A percentile compares a stretch with the other conserved stretches of the same genome.
phyloP scores from a whole-genome alignment of 2,888 invertebrate genomes.

The Scaptomyza caliginosa region DNA sequence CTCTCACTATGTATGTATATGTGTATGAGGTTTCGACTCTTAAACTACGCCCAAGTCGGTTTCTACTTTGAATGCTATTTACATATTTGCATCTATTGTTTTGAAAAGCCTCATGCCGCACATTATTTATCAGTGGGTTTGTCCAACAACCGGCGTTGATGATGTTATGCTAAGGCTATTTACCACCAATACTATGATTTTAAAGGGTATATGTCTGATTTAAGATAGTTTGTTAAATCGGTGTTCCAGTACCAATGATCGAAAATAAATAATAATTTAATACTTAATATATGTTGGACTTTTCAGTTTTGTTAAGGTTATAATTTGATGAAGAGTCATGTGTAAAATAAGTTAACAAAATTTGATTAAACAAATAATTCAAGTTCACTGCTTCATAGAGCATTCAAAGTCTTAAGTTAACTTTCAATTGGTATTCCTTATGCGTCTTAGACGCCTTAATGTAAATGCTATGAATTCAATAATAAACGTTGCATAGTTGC shows the following conservation, averaged over 20 bases:
- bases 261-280: too few species aligned
- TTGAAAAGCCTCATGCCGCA: conserved; percentile 50
- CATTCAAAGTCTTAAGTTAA: neutral
- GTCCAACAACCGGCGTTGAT: neutral
- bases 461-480: conserved; percentile 46
- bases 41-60: conserved; percentile 22
- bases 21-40: neutral
- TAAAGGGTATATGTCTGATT: neutral
- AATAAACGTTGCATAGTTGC: conserved; percentile 55
- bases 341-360: too few species aligned
- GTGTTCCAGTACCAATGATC: too few species aligned
- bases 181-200: neutral
- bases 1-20: neutral
- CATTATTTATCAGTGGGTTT: conserved; percentile 37
- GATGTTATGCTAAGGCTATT: neutral
- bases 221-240: neutral
- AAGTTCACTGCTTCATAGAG: neutral
- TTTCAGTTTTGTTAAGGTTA: too few species aligned
- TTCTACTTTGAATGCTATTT: conserved; percentile 56
- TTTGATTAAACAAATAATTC: too few species aligned
- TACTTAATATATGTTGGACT: too few species aligned
- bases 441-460: conserved; percentile 9
- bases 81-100: conserved; percentile 67
- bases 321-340: too few species aligned
- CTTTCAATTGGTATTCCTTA: conserved; percentile 9